These are phyloP conservation scores for Matsumurasca onukii DNA, from an alignment of 1,140 invertebrate species.

Conservation along the genomic window DNA sequence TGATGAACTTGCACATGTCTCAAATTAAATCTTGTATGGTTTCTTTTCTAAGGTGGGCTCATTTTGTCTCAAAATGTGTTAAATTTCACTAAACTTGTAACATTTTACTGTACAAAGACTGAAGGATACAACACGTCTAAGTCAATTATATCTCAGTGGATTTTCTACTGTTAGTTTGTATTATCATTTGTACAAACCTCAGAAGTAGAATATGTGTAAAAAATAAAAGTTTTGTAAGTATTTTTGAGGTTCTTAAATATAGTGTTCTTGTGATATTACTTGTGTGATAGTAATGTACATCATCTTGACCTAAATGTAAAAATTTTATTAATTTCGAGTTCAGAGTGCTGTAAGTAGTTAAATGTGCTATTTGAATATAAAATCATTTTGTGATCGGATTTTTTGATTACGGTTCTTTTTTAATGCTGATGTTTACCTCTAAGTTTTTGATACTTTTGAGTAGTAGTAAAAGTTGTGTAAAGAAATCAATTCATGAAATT, in stretches of 20 bases:
- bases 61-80: too few relatives aligned
- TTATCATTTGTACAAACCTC: not conserved
- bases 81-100: too few relatives aligned
- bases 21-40: too few relatives aligned
- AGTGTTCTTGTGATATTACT: conserved; percentile 26
- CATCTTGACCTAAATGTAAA: not conserved
- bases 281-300: conserved; percentile 21
- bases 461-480: too few relatives aligned
- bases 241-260: conserved; percentile 11
- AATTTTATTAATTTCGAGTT: conserved; percentile 2
- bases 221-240: conserved; percentile 1
- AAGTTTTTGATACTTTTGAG: too few relatives aligned
- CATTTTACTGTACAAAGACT: conserved; percentile 19
- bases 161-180: not conserved
- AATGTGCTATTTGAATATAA: not conserved
- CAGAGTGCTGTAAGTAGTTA: not conserved
- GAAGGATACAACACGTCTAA: conserved; percentile 5
- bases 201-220: not conserved
- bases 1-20: too few relatives aligned
- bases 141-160: conserved; percentile 16
- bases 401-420: not conserved
- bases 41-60: too few relatives aligned
- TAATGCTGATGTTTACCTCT: too few relatives aligned
- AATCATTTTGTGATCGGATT: not conserved
- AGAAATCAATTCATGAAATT: too few relatives aligned